These are phyloP conservation scores for Tetranychus truncatus DNA, from an alignment of 2,888 invertebrate species.

Conservation along the genomic window DNA sequence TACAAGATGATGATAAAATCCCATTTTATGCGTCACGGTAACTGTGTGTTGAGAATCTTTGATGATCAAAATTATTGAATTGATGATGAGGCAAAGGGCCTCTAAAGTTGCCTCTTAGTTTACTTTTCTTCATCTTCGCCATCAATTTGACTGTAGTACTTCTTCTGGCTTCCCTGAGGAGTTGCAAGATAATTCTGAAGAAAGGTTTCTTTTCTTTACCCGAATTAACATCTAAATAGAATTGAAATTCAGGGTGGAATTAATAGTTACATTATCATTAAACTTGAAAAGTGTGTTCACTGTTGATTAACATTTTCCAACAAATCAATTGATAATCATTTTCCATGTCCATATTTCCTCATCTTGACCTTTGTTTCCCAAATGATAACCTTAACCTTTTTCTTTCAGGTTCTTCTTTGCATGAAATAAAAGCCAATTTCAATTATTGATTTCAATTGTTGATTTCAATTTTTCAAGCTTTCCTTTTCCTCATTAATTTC, in stretches of 20 bases:
- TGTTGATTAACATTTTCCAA: neutral
- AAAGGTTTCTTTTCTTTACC: neutral
- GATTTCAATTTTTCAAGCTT: too few relatives aligned
- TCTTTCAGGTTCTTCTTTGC: too few relatives aligned
- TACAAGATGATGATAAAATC: too few relatives aligned
- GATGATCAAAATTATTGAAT: too few relatives aligned
- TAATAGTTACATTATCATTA: neutral
- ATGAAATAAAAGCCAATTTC: too few relatives aligned
- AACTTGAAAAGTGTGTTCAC: neutral
- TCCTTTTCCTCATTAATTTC: too few relatives aligned
- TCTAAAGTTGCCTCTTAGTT: neutral
- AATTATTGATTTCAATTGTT: too few relatives aligned
- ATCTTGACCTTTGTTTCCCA: neutral
- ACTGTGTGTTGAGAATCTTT: too few relatives aligned
- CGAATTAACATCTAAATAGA: neutral
- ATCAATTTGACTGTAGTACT: too few relatives aligned
- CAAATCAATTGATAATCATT: too few relatives aligned
- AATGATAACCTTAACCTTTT: neutral
- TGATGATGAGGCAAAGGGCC: too few relatives aligned
- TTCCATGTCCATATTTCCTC: neutral
- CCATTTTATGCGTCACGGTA: too few relatives aligned
- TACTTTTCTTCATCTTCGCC: neutral
- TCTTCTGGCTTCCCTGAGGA: neutral
- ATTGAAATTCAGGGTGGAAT: neutral
- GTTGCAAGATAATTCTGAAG: neutral